These are phyloP conservation scores for Dorcus parallelipipedus DNA, from an alignment of 2,888 invertebrate species.

Conservation along the genomic window DNA sequence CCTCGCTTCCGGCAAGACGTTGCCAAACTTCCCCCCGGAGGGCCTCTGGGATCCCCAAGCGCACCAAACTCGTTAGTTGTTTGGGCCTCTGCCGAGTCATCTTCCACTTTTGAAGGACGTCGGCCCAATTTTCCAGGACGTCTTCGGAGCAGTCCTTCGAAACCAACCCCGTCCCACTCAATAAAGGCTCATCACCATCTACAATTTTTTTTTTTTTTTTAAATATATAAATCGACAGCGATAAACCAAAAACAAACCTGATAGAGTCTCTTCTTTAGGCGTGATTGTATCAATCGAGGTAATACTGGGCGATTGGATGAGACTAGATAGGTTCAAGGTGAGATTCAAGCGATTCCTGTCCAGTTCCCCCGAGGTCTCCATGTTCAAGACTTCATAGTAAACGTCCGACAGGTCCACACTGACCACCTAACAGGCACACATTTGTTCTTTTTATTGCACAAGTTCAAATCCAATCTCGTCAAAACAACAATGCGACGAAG, in stretches of 20 bases:
- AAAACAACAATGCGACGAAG: too few relatives aligned
- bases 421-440: conserved; percentile 47
- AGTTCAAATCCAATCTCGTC: too few relatives aligned
- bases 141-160: conserved; percentile 94
- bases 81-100: conserved; percentile 73
- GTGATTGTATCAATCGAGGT: conserved; percentile 72
- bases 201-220: not conserved
- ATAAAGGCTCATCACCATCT: conserved; percentile 90
- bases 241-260: conserved; percentile 51
- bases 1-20: conserved; percentile 83
- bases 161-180: conserved; percentile 97
- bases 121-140: conserved; percentile 90
- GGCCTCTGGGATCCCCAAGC: conserved; percentile 91
- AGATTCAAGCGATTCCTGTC: conserved; percentile 71
- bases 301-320: conserved; percentile 70
- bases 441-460: too few relatives aligned
- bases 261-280: conserved; percentile 69
- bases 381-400: conserved; percentile 70
- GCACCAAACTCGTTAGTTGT: conserved; percentile 74
- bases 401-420: conserved; percentile 60
- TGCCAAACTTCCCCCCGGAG: conserved; percentile 98
- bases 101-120: conserved; percentile 73
- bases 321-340: conserved; percentile 67
- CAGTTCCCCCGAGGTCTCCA: conserved; percentile 76
- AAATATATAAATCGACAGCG: not conserved